Percentiles rank a stretch among this genome's conserved stretches.
Evolutionary conservation across 2,797 vertebrate genomes (phyloP).

Genomic region (Leptoclinus maculatus): DNA sequence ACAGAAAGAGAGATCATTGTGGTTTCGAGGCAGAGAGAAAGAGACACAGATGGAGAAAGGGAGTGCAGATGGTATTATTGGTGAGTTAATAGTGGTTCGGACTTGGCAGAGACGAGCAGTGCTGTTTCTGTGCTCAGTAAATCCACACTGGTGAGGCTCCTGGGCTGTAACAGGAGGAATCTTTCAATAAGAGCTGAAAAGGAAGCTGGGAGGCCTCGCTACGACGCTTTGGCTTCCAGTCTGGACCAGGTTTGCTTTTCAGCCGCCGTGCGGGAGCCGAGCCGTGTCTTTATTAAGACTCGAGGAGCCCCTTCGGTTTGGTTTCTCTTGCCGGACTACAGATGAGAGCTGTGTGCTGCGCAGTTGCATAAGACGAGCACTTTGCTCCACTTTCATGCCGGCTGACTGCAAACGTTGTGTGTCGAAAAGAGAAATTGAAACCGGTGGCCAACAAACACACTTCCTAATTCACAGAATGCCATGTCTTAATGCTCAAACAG

Average conservation of each 20-base stretch:
- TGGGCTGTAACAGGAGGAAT: conserved; percentile 65
- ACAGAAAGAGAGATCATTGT: conserved; percentile 44
- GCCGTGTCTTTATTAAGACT: conserved; percentile 62
- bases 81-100: conserved; percentile 52
- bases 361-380: conserved; percentile 71
- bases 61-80: conserved; percentile 42
- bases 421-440: conserved; percentile 52
- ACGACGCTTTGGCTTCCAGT: conserved; percentile 40
- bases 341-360: conserved; percentile 65
- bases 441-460: conserved; percentile 44
- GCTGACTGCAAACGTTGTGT: conserved; percentile 41
- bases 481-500: not conserved
- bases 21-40: conserved; percentile 23
- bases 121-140: conserved; percentile 40
- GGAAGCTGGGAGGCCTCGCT: conserved; percentile 42
- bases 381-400: conserved; percentile 68
- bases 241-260: conserved; percentile 64
- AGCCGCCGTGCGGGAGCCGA: conserved; percentile 61
- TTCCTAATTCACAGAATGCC: conserved; percentile 63
- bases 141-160: conserved; percentile 59
- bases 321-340: conserved; percentile 68
- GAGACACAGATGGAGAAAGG: conserved; percentile 39
- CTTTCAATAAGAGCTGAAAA: conserved; percentile 69
- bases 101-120: conserved; percentile 40
- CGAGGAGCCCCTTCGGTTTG: conserved; percentile 52